phyloP scores from a whole-genome alignment of 2,888 invertebrate species.

The Polyommatus iphigenia region DNA sequence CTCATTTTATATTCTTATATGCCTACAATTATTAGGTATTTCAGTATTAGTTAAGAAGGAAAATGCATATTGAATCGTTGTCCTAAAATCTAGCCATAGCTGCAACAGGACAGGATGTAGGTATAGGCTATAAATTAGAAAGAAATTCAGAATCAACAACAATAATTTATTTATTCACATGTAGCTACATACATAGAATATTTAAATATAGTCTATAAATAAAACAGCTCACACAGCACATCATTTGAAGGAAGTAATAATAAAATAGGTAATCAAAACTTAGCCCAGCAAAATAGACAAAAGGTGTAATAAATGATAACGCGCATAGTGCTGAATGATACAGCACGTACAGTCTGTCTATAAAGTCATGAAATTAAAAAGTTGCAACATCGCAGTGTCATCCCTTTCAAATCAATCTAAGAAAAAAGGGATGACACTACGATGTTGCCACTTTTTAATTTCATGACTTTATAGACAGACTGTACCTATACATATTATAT shows the following conservation, averaged over 20 bases:
- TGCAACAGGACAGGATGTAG: neutral
- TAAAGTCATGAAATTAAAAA: too few species aligned
- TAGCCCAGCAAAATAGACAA: neutral
- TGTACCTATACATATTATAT: too few species aligned
- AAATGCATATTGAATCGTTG: neutral
- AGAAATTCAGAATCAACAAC: constrained; percentile 63
- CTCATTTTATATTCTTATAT: constrained; percentile 12
- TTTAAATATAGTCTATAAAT: constrained; percentile 49
- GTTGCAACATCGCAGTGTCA: too few species aligned
- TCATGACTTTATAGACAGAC: too few species aligned
- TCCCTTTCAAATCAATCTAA: too few species aligned
- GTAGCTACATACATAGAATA: constrained; percentile 54
- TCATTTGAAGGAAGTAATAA: constrained; percentile 41
- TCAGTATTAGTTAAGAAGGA: neutral
- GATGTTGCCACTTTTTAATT: too few species aligned
- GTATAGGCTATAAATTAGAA: constrained; percentile 27
- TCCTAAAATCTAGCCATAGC: neutral
- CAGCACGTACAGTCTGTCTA: too few species aligned
- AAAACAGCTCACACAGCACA: constrained; percentile 67
- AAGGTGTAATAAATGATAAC: neutral
- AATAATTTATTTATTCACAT: constrained; percentile 74
- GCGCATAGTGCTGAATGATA: neutral
- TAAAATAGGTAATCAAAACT: neutral
- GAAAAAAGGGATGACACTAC: too few species aligned
- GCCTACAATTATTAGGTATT: neutral